Percentiles rank a stretch among this genome's conserved stretches.
Conservation (phyloP, 2,113 vertebrate genomes). For the Macrotus californicus region DNA sequence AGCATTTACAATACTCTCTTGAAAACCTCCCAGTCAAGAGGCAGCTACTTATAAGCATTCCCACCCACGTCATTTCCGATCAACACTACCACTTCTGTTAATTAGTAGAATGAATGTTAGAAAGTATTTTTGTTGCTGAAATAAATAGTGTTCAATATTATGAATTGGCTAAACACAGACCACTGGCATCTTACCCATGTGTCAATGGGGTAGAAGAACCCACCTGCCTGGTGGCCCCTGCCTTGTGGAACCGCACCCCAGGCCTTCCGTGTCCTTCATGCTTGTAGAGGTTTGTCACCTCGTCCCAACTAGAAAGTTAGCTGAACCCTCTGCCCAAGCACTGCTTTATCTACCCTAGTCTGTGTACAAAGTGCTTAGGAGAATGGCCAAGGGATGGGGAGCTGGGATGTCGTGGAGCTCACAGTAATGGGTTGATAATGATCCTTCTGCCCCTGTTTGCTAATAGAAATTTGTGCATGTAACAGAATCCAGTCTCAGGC, state of each 20-base stretch:
- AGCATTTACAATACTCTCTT: not conserved
- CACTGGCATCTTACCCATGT: not conserved
- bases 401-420: not conserved
- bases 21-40: not conserved
- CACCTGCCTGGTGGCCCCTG: not conserved
- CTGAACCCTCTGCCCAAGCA: not conserved
- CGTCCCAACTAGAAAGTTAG: not conserved
- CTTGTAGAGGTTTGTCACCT: not conserved
- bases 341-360: not conserved
- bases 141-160: not conserved
- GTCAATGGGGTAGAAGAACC: fast-evolving
- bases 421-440: not conserved
- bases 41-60: not conserved
- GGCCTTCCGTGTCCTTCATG: not conserved
- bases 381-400: not conserved
- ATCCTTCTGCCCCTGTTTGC: not conserved
- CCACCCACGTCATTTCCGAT: not conserved
- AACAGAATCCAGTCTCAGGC: not conserved
- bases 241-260: not conserved
- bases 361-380: not conserved
- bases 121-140: slow-evolving; percentile 18
- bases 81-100: not conserved
- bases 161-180: not conserved
- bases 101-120: not conserved
- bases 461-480: not conserved